Percentiles rank a stretch among this genome's conserved stretches.
Evolutionary conservation across 2,113 vertebrate species (phyloP).

Genomic region (Cryptotis parvus): DNA sequence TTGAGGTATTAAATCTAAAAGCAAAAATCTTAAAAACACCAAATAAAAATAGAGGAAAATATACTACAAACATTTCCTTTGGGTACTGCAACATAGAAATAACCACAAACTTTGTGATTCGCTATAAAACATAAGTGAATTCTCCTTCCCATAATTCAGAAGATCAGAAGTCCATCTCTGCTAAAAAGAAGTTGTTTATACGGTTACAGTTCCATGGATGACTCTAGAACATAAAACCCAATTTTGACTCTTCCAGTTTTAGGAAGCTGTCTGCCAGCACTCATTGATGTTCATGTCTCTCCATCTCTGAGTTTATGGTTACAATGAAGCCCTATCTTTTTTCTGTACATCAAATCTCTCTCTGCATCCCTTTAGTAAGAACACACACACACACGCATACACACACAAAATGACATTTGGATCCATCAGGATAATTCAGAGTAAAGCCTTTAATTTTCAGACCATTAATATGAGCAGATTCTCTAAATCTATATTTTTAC

Average conservation of each 20-base stretch:
- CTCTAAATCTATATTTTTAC: background rate
- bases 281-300: background rate
- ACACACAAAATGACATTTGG: background rate
- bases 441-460: background rate
- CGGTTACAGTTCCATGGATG: no score
- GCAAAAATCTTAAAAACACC: background rate
- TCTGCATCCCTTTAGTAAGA: background rate
- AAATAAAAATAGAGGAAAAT: conserved; percentile 20
- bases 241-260: background rate
- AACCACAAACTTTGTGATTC: background rate
- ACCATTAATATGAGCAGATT: background rate
- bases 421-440: background rate
- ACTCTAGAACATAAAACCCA: no score
- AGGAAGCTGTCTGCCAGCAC: no score
- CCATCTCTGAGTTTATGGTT: background rate
- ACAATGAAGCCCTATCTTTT: background rate
- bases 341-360: background rate
- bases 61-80: background rate
- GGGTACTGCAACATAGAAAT: background rate
- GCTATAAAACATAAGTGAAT: background rate
- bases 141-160: background rate
- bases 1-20: conserved; percentile 30
- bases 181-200: no score
- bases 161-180: background rate
- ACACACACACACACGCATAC: background rate